Evolutionary conservation across 2,797 vertebrate genomes (phyloP).

Genomic region (Philypnodon macrostomus): DNA sequence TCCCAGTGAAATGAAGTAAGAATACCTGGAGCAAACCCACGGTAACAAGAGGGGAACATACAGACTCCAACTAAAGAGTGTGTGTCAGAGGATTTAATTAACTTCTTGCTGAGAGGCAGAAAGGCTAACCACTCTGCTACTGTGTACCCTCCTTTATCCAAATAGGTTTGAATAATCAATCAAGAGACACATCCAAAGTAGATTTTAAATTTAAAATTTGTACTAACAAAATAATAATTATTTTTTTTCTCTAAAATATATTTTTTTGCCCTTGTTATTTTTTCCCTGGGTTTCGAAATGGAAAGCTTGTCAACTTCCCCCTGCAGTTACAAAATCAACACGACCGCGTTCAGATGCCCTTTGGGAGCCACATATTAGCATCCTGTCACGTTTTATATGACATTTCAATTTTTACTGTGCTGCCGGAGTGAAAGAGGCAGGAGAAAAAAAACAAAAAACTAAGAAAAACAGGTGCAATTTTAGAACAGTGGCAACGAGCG

Average conservation of each 20-base stretch:
- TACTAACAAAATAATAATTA: conserved; percentile 48
- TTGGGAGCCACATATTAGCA: conserved; percentile 75
- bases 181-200: conserved; percentile 1
- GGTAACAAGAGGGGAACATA: no score
- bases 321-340: conserved; percentile 73
- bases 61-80: no score
- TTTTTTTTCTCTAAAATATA: conserved; percentile 47
- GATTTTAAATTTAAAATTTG: conserved; percentile 38
- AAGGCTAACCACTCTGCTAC: no score
- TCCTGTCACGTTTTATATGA: conserved; percentile 75
- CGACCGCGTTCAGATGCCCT: conserved; percentile 67
- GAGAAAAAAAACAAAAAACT: conserved; percentile 67
- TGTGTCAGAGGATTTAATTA: no score
- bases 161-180: background rate
- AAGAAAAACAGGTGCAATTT: conserved; percentile 77
- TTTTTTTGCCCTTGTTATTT: conserved; percentile 28
- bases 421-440: conserved; percentile 49
- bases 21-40: no score
- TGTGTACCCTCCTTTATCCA: no score
- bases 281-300: conserved; percentile 50
- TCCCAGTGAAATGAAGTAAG: no score
- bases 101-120: no score
- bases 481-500: conserved; percentile 60
- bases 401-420: conserved; percentile 75
- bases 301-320: conserved; percentile 47